Percentiles rank a stretch among this genome's conserved stretches.
These are phyloP conservation scores for Azemiops feae DNA, from an alignment of 2,113 vertebrate species.

Conservation along the genomic window DNA sequence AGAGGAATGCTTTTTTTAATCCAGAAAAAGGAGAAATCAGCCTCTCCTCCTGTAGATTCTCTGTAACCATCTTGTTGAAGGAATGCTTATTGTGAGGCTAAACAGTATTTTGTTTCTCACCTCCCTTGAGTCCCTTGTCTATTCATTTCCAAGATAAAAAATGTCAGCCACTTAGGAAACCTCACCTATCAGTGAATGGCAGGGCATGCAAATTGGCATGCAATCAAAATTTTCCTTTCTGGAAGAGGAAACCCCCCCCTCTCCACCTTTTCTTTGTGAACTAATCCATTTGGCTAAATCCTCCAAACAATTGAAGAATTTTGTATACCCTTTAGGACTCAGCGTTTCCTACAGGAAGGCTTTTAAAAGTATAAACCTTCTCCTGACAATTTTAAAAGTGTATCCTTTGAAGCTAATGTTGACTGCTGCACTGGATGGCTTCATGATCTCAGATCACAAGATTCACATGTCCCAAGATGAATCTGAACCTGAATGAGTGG, in stretches of 20 bases:
- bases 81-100: not conserved
- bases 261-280: not conserved
- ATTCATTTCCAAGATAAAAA: not conserved
- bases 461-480: not conserved
- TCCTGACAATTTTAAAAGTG: not conserved
- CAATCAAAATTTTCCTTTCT: not conserved
- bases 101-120: not conserved
- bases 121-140: not conserved
- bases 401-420: not conserved
- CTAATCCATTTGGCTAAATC: not conserved
- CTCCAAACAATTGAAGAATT: not conserved
- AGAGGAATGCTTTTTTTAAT: not conserved
- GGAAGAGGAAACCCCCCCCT: not conserved
- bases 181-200: not conserved
- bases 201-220: constrained; percentile 7
- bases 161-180: not conserved
- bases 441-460: not conserved
- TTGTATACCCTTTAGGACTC: not conserved
- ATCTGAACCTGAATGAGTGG: not conserved
- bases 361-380: not conserved
- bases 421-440: not conserved
- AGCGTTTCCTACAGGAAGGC: not conserved
- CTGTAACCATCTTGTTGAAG: not conserved
- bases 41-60: not conserved
- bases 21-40: not conserved